These are phyloP conservation scores for Odontamblyopus rebecca DNA, from an alignment of 2,797 vertebrate genomes.

Conservation along the genomic window DNA sequence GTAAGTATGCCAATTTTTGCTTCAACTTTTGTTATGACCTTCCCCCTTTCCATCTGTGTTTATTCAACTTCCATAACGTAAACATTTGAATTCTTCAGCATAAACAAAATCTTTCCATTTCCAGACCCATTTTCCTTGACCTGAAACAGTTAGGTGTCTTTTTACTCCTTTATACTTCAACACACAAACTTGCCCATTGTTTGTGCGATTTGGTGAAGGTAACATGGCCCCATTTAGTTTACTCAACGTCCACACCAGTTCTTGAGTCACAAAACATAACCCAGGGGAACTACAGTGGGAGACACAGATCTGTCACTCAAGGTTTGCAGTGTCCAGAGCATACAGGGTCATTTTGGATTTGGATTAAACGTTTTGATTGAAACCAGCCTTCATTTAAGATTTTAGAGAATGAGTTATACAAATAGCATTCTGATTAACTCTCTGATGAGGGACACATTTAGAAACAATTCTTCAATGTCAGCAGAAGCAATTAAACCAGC, in stretches of 20 bases:
- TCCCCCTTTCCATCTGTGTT: not conserved
- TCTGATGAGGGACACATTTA: conserved; percentile 3
- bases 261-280: no score
- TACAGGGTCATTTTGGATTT: no score
- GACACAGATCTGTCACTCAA: no score
- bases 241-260: conserved; percentile 34
- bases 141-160: no score
- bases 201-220: conserved; percentile 42
- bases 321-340: no score
- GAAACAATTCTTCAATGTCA: conserved; percentile 5
- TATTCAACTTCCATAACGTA: not conserved
- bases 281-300: no score
- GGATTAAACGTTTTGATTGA: no score
- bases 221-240: conserved; percentile 24
- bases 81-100: conserved; percentile 7
- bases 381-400: not conserved
- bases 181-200: not conserved
- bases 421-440: conserved; percentile 11
- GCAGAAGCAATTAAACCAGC: not conserved
- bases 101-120: not conserved
- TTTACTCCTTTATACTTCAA: no score
- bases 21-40: not conserved
- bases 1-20: not conserved
- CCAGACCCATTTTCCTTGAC: no score
- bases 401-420: conserved; percentile 10